Evolutionary conservation across 2,888 invertebrate species (phyloP).

Genomic region (Philonicus albiceps): DNA sequence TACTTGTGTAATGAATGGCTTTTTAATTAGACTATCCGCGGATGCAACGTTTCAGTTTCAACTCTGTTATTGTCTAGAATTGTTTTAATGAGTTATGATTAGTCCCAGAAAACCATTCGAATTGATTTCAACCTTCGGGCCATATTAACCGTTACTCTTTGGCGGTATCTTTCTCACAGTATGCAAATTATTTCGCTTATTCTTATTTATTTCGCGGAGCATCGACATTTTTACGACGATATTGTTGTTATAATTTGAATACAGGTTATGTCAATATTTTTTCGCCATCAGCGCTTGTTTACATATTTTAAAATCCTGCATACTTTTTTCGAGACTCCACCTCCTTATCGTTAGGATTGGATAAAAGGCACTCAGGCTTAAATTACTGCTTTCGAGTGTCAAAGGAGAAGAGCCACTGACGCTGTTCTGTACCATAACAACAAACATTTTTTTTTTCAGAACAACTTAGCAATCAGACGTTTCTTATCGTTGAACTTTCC

Average conservation of each 20-base stretch:
- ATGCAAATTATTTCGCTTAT: conserved; percentile 12
- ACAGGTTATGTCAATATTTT: conserved; percentile 36
- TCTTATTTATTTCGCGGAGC: not conserved
- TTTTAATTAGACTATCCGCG: not conserved
- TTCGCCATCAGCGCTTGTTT: conserved; percentile 32
- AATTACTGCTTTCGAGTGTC: conserved; percentile 21
- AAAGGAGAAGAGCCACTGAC: not conserved
- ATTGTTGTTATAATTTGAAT: conserved; percentile 15
- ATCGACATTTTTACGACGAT: not conserved
- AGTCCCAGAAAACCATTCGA: not conserved
- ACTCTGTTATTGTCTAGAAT: not conserved
- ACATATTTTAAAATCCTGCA: not conserved
- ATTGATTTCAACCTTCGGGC: not conserved
- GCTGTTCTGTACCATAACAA: not conserved
- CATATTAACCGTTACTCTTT: not conserved
- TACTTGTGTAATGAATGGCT: not conserved
- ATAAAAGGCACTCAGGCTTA: conserved; percentile 29
- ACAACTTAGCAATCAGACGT: not conserved
- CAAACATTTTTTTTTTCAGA: conserved; percentile 1
- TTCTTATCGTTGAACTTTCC: conserved; percentile 4
- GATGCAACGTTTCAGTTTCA: not conserved
- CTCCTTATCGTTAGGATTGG: not conserved
- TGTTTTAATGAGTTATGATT: not conserved
- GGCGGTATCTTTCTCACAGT: not conserved
- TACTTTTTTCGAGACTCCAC: not conserved